A percentile compares a stretch with the other conserved stretches of the same genome.
Evolutionary conservation across 1,140 invertebrate species (phyloP).

Genomic region (Eupristina koningsbergeri): DNA sequence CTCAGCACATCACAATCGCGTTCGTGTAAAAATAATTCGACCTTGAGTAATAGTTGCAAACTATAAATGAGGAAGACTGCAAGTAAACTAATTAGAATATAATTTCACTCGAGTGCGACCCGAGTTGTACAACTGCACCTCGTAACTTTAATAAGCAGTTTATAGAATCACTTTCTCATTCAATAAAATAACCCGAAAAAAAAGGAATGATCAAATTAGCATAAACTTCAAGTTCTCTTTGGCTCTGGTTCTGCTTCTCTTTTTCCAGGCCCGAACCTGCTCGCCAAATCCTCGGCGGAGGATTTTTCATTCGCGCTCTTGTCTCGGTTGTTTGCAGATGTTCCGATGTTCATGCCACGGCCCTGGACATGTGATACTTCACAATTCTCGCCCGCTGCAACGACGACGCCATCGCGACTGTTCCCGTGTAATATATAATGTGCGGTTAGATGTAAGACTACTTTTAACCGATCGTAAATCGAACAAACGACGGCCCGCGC

Average conservation of each 20-base stretch:
- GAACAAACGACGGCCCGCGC: constrained; percentile 54
- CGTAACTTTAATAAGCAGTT: constrained; percentile 27
- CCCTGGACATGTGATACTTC: constrained; percentile 42
- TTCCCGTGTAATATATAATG: constrained; percentile 58
- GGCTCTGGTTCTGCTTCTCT: not conserved
- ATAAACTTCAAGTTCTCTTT: not conserved
- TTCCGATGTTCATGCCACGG: constrained; percentile 28
- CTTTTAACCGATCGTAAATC: constrained; percentile 61
- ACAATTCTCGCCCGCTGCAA: constrained; percentile 31
- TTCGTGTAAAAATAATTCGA: not conserved
- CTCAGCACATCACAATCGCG: not conserved
- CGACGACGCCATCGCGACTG: constrained; percentile 21
- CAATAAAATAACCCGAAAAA: not conserved
- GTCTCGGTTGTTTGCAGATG: constrained; percentile 20
- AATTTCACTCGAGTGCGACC: constrained; percentile 6
- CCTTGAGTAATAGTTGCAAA: not conserved
- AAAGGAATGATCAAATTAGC: constrained; percentile 21
- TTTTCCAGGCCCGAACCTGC: not conserved
- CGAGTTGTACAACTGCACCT: not conserved
- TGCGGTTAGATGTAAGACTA: constrained; percentile 58
- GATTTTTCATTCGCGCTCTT: too few relatives aligned
- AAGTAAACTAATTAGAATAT: constrained; percentile 32
- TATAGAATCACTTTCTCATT: not conserved
- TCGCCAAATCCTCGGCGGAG: not conserved
- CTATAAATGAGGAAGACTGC: not conserved